Percentiles rank a stretch among this genome's conserved stretches.
Conservation (phyloP, 2,888 invertebrate species). For the Perdita meconis region DNA sequence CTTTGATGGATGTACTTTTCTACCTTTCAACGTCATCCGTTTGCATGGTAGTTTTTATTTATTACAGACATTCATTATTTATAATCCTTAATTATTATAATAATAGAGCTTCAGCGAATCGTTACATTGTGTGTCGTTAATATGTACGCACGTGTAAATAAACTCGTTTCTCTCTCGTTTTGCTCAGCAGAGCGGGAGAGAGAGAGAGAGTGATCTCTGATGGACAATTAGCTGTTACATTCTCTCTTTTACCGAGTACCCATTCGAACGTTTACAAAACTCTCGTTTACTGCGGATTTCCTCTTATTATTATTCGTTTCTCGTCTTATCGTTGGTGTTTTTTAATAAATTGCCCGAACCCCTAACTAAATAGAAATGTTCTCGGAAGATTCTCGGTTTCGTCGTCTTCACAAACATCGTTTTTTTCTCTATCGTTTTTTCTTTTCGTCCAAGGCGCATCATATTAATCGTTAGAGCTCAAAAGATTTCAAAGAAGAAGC, state of each 20-base stretch:
- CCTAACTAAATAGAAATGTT: constrained; percentile 64
- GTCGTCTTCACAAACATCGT: constrained; percentile 38
- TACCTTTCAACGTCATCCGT: constrained; percentile 61
- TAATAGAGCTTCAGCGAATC: constrained; percentile 81
- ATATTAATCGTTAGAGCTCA: constrained; percentile 27
- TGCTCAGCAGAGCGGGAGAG: constrained; percentile 54
- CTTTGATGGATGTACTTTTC: constrained; percentile 62
- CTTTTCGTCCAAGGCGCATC: constrained; percentile 53
- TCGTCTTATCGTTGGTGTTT: constrained; percentile 67
- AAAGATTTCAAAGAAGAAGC: constrained; percentile 53
- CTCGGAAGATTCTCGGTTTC: constrained; percentile 55
- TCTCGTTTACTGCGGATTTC: constrained; percentile 74
- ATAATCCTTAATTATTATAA: constrained; percentile 82
- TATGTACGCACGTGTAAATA: constrained; percentile 76
- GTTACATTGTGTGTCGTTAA: constrained; percentile 79
- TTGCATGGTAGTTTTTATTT: constrained; percentile 82
- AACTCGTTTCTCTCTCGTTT: constrained; percentile 73
- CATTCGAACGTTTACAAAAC: constrained; percentile 76
- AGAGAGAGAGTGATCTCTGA: constrained; percentile 70
- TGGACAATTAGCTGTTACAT: constrained; percentile 74
- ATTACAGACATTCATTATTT: constrained; percentile 83
- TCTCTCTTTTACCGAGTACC: constrained; percentile 71
- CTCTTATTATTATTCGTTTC: constrained; percentile 61
- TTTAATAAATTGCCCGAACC: constrained; percentile 74
- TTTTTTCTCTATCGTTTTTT: no score